Evolutionary conservation across 1,140 invertebrate genomes (phyloP).

Genomic region (Neelides sp.): DNA sequence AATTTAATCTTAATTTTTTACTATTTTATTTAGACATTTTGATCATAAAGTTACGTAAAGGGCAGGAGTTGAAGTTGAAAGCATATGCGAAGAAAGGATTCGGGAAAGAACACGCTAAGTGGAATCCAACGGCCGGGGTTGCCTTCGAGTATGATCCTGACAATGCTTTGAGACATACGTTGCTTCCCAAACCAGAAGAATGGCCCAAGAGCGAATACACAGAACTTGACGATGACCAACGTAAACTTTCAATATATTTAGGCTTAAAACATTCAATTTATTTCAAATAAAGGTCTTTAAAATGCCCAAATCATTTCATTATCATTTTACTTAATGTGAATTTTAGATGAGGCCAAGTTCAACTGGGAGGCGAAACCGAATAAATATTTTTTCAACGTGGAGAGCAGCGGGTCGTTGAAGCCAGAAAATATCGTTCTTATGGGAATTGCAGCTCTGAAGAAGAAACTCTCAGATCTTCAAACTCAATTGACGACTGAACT

Average conservation of each 20-base stretch:
- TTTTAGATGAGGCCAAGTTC: conserved; percentile 73
- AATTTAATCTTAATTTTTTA: background rate
- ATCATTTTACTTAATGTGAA: background rate
- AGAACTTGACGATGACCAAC: conserved; percentile 81
- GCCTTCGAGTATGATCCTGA: conserved; percentile 99
- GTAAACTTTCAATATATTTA: conserved; percentile 42
- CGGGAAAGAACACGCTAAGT: conserved; percentile 98
- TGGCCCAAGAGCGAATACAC: conserved; percentile 98
- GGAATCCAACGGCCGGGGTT: conserved; percentile 97
- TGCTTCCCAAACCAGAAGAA: conserved; percentile 94
- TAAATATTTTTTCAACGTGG: conserved; percentile 95
- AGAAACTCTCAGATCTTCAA: conserved; percentile 90
- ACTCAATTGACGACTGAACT: conserved; percentile 79
- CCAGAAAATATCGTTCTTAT: conserved; percentile 96
- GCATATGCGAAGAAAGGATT: conserved; percentile 94
- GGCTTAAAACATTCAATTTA: background rate
- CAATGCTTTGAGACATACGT: conserved; percentile 89
- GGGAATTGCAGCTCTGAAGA: conserved; percentile 83
- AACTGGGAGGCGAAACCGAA: conserved; percentile 89
- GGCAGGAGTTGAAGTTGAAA: conserved; percentile 88
- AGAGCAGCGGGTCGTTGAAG: conserved; percentile 81
- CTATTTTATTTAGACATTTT: conserved; percentile 57
- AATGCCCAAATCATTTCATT: background rate
- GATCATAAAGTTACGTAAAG: conserved; percentile 94
- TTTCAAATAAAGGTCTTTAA: background rate